Base-by-base conservation (phyloP, 1,140 invertebrate species). In the Asbolus verrucosus region DNA sequence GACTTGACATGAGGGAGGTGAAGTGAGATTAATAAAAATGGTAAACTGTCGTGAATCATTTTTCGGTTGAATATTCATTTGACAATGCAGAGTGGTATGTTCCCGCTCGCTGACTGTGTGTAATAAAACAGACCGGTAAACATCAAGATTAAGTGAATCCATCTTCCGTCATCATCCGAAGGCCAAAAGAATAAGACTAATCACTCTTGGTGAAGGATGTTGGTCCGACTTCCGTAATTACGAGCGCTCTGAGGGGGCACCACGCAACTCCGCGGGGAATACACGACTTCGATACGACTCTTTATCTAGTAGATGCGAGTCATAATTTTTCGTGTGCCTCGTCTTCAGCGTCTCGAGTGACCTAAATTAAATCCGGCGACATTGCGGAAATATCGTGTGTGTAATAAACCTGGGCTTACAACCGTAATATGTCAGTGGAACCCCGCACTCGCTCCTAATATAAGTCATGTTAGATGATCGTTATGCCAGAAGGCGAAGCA, bases 391-490 rank as follows among this genome's bases (percentile, higher is more conserved):
- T 54, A 54, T 27, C 19, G n/a, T n/a, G 46, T 24, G n/a, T n/a
- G 41, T 54, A 24, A 54, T 54, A 54, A 54, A 54, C 9, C 33
- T 27, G 46, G 46, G n/a, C 21, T 54, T 11, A 11, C 46, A 54
- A 21, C 24, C 11, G 46, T 54, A 54, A 54, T 54, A 54, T 36
- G 24, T 8, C 24, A 8, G 24, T 8, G 41, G 21, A 54, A 21
- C 19, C 27, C 27, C 27, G 46, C 27, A 14, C 46, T 54, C 21
- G 11, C 46, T 27, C n/a, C 46, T 54, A 54, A 54, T 54, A 54
- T 54, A 54, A 54, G 46, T 54, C 46, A 54, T 54, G 46, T 54
- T 54, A 27, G 46, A 54, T 54, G 46, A 54, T 54, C 46, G 46
- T 54, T 54, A 54, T 2, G 19, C 18, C 27, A 21, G 46, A 54